These are phyloP conservation scores for Agapornis roseicollis DNA, from an alignment of 2,113 vertebrate species.

Conservation along the genomic window DNA sequence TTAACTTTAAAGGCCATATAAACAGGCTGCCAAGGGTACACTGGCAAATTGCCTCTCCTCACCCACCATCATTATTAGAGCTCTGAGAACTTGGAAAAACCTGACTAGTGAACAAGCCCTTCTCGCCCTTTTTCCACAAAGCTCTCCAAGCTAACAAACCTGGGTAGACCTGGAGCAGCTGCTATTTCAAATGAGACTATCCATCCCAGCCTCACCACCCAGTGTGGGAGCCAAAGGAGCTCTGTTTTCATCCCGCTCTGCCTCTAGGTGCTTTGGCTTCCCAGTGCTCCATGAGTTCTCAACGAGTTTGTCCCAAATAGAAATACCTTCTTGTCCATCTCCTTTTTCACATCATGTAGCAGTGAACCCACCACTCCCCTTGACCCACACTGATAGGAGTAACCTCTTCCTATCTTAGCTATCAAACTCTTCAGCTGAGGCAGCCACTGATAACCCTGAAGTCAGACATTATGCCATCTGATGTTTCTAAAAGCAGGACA, in stretches of 20 bases:
- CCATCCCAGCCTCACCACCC: background rate
- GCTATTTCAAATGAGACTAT: conserved; percentile 22
- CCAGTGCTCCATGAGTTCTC: background rate
- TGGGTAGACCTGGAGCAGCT: conserved; percentile 18
- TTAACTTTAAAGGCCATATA: conserved; percentile 53
- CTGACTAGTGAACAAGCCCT: conserved; percentile 15
- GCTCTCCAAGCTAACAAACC: conserved; percentile 56
- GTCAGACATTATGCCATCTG: rapidly evolving
- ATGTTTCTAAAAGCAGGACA: background rate
- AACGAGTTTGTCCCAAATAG: background rate
- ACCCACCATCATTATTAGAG: conserved; percentile 60
- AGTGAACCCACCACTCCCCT: background rate
- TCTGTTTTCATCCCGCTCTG: background rate
- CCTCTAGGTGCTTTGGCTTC: background rate
- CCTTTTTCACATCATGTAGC: rapidly evolving
- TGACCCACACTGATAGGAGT: background rate
- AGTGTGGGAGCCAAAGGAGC: background rate
- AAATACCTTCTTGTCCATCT: background rate
- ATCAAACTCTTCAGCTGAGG: background rate
- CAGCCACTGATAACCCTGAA: background rate
- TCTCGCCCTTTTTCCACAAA: conserved; percentile 20
- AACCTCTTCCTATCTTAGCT: background rate
- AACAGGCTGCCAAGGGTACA: conserved; percentile 51
- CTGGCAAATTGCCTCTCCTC: conserved; percentile 51
- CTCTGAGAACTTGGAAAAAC: conserved; percentile 63